Evolutionary conservation across 2,797 vertebrate species (phyloP), one percentile per base, ranked within the genome.

Genomic region (Scyliorhinus canicula): DNA sequence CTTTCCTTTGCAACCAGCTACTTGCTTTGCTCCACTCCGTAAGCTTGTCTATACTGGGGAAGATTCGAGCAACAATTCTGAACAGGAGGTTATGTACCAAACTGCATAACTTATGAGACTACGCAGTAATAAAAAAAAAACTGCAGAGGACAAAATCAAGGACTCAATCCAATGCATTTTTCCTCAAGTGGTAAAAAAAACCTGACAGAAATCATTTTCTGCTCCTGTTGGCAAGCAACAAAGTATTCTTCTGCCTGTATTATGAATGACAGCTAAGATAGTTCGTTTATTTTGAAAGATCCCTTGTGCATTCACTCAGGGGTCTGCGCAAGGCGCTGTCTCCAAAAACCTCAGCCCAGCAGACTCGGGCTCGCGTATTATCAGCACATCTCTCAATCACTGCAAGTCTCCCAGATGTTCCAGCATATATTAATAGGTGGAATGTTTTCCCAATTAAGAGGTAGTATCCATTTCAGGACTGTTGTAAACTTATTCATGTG

Each of bases 351-450:
- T 40, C 91, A 90, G 52, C 14, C n/a, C 57, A 35, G 65, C 93
- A 93, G 65, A 44, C 35, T 19, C 21, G 11, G 67, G 44, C 26
- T 71, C 14, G 44, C 47, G 44, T 52, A 52, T 63, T 60, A 26
- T 12, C 7, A 52, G 84, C 26, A 85, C 84, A 85, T 47, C 47
- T 69, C 65, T 71, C 71, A 47, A 93, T 71, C 67, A 93, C 31
- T 71, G 65, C 16, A 47, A 69, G 67, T 31, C 26, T 74, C 44
- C 26, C 47, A 71, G 67, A 71, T 93, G 91, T 50, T 93, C 11
- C 90, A 93, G 11, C 91, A 11, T 93, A 69, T 71, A 93, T 93
- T 74, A 52, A 71, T 4, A 35, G 91, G 63, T 93, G 91, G 65
- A 69, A 93, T 93, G 40, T 52, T 71, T 50, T 50, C 69, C 67